Evolutionary conservation across 2,888 invertebrate species (phyloP), one percentile per base, ranked within the genome.

Genomic region (Zygaena filipendulae): DNA sequence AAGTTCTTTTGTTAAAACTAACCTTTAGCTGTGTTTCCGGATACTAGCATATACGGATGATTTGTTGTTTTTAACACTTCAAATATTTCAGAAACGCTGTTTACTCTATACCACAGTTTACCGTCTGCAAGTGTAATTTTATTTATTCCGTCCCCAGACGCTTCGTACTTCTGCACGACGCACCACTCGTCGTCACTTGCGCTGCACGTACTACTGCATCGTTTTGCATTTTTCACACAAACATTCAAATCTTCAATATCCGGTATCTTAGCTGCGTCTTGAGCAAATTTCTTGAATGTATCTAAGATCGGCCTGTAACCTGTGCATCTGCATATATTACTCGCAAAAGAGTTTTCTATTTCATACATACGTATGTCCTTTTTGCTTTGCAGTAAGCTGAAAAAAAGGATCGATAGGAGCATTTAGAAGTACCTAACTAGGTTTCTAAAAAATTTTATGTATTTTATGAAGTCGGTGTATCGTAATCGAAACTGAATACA

Each of bases 1-100:
- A n/a, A n/a, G n/a, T n/a, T n/a, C n/a, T n/a, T n/a, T n/a, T n/a
- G n/a, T n/a, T n/a, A n/a, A n/a, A n/a, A n/a, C n/a, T n/a, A n/a
- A 88, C 92, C 92, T 59, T 85, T 86, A 3, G 86, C 89, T 2
- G 92, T 92, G 48, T 91, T 91, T 9, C 92, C 92, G 12, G 85
- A 86, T 1, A 91, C 82, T 6, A 92, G 52, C 58, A 85, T 82
- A 39, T 87, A 89, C 6, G 69, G 64, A 3, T 67, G 56, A 4
- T 35, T 39, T 4, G 67, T 59, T 25, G 64, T 51, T 36, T 21
- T 13, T 23, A 86, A 68, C 23, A 84, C 54, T 9, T 59, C 45
- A 47, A 85, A 82, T 24, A 86, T 59, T 30, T 82, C 72, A 3
- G 58, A 52, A 1, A 86, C 35, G 1, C 59, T 51, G 25, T 63